Base-by-base conservation (phyloP, 53 echinoderm and acorn worm genomes). In the Holothuria scabra region DNA sequence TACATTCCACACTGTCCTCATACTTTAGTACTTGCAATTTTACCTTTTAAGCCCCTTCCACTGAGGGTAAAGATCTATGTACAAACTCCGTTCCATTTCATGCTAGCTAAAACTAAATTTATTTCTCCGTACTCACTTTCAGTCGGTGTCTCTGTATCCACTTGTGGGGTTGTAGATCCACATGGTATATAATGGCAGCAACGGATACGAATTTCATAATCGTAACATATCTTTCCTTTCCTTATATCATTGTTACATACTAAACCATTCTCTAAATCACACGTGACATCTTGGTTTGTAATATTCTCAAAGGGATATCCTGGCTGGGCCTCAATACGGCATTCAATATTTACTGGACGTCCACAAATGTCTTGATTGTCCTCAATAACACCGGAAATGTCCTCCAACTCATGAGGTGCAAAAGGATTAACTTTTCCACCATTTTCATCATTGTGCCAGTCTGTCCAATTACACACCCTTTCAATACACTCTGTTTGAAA, bases 201-300 rank as follows among this genome's bases (percentile, higher is more conserved):
- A 28, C 78, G 78, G 14, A 78, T 26, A 19, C 78, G 78, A 16
- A 78, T 78, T 78, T 78, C 78, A 31, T 78, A 78, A 78, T 78
- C 78, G 16, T 57, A 58, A 32, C 78, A 78, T 33, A 58, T 24
- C 28, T 30, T 56, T 30, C 56, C 56, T 14, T 26, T 28, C 8
- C 25, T 25, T 7, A 30, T 29, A 13, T 31, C 33, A 31, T 57
- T 78, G 52, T 78, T 26, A 78, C 78, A 78, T 8, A 49, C 59
- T 20, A 78, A 32, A 22, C 78, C 78, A 31, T 58, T 78, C 28
- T 78, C 78, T 58, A 78, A 20, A 56, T 78, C 78, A 57, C 78
- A 78, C 1, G 56, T 56, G 21, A 57, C 78, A 6, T 28, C 24
- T 33, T 78, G 78, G n/a, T 52, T 56, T 24, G 58, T 56, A 13